Evolutionary conservation across 2,888 invertebrate species (phyloP), one percentile per base, ranked within the genome.

Genomic region (Zootermopsis nevadensis): DNA sequence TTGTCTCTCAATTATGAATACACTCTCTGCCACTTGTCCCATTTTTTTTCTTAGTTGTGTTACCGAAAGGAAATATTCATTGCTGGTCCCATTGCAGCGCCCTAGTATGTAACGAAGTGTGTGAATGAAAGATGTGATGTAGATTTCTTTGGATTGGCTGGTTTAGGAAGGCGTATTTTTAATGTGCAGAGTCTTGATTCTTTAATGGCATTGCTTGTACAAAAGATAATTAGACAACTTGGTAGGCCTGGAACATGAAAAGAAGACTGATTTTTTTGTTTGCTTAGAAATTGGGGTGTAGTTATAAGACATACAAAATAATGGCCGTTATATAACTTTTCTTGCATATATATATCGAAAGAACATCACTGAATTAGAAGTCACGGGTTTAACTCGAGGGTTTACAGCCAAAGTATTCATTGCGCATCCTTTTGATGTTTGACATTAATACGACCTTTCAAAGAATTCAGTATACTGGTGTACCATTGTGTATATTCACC

Each of bases 251-350:
- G 60, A 60, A 6, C n/a, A 60, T 60, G 10, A 8, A 27, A 27
- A 55, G n/a, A 60, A 60, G 60, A 60, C 60, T 60, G 60, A 60
- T 60, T 60, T 60, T 60, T 60, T 60, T 60, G 60, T 60, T 27
- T 60, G 60, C 60, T 60, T 27, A 27, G 2, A 60, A 60, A 60
- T 27, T n/a, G n/a, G n/a, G 0, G n/a, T 60, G 60, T 27, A 60
- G 27, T 60, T 6, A 27, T 60, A 60, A 27, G 60, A 60, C 6
- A 60, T 27, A 12, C 60, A 60, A 60, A 60, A 60, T 60, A 27
- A 2, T 60, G 27, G 60, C 60, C 60, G 4, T n/a, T n/a, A 48
- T 27, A 60, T 2, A n/a, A 60, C n/a, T 15, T n/a, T n/a, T 27
- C n/a, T 60, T 60, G 4, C 60, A 4, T 60, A 27, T 27, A 27